A percentile compares a stretch with the other conserved stretches of the same genome.
These are phyloP conservation scores for Baccha elongata DNA, from an alignment of 2,888 invertebrate species.

Conservation along the genomic window DNA sequence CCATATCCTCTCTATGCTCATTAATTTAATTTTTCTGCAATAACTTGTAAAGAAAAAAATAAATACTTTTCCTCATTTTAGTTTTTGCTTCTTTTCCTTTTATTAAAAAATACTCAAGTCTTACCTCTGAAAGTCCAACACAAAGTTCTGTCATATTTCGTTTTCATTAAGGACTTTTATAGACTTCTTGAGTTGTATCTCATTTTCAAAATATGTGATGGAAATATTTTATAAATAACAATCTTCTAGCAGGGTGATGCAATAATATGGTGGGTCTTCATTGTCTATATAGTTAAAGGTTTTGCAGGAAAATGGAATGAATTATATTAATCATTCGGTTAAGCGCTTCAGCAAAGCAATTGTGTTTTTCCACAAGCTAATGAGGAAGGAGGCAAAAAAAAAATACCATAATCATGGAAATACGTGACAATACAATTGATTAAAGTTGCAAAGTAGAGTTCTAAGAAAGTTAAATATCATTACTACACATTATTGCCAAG, in stretches of 20 bases:
- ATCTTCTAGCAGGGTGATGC: constrained; percentile 23
- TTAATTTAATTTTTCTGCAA: constrained; percentile 72
- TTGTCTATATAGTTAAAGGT: background rate
- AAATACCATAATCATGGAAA: constrained; percentile 56
- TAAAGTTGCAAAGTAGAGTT: constrained; percentile 63
- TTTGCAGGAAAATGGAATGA: constrained; percentile 33
- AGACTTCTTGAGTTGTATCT: constrained; percentile 64
- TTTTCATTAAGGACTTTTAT: constrained; percentile 73
- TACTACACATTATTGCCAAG: constrained; percentile 62
- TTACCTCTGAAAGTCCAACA: background rate
- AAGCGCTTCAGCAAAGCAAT: constrained; percentile 69
- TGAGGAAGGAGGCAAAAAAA: background rate
- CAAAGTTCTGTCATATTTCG: constrained; percentile 38
- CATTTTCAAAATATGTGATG: constrained; percentile 74
- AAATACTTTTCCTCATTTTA: constrained; percentile 26
- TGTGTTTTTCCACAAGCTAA: constrained; percentile 39
- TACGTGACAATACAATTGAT: constrained; percentile 68
- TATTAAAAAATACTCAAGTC: constrained; percentile 46
- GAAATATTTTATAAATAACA: constrained; percentile 72
- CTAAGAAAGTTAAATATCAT: constrained; percentile 47
- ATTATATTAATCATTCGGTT: constrained; percentile 72
- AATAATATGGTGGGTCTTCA: background rate
- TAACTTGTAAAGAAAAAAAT: constrained; percentile 33
- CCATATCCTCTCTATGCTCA: constrained; percentile 50
- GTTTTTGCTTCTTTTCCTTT: background rate